Evolutionary conservation across 2,888 invertebrate species (phyloP).

Genomic region (Xylophagus ater): DNA sequence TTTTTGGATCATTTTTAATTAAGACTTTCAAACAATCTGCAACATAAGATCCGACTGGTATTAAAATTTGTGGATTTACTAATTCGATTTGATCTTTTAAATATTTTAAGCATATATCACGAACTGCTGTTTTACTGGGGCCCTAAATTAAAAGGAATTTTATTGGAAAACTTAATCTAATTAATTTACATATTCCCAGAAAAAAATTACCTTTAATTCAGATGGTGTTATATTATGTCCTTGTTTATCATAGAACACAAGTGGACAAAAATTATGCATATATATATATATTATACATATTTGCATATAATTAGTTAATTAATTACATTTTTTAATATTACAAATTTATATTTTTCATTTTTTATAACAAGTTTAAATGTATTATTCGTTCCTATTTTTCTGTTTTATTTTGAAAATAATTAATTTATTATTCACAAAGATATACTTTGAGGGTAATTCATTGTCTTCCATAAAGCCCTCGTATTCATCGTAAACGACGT

Average conservation of each 20-base stretch:
- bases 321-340: no score
- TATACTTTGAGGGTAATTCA: no score
- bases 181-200: background rate
- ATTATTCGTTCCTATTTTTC: no score
- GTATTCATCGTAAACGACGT: no score
- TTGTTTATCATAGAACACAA: constrained; percentile 64
- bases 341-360: no score
- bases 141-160: constrained; percentile 40
- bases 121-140: constrained; percentile 44
- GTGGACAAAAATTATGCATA: constrained; percentile 85
- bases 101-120: constrained; percentile 55
- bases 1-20: constrained; percentile 36
- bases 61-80: constrained; percentile 56
- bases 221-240: constrained; percentile 80
- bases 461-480: no score
- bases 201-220: constrained; percentile 56
- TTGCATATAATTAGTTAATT: no score
- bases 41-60: constrained; percentile 74
- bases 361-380: no score
- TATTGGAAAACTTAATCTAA: background rate
- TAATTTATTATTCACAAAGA: no score
- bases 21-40: constrained; percentile 53
- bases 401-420: no score
- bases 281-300: no score
- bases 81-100: constrained; percentile 57